Evolutionary conservation across 1,140 invertebrate genomes (phyloP).

Genomic region (Grapholita molesta): DNA sequence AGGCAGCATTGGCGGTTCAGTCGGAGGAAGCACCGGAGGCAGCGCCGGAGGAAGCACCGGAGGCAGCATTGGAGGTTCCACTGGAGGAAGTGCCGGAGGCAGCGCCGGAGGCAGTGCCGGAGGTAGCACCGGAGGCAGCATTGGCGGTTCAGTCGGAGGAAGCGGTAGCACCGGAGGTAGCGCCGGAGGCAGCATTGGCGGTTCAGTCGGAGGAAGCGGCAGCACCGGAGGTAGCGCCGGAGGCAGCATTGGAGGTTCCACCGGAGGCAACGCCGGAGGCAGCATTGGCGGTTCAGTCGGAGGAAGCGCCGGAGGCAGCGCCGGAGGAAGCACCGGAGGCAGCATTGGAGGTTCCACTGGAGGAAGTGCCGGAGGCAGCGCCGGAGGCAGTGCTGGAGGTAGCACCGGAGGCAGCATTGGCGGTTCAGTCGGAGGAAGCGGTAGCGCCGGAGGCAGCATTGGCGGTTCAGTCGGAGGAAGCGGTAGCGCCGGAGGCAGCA

Average conservation of each 20-base stretch:
- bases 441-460: background rate
- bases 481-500: background rate
- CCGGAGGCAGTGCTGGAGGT: background rate
- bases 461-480: no score
- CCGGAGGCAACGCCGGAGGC: background rate
- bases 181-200: no score
- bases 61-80: background rate
- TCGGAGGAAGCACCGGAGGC: background rate
- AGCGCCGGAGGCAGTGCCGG: background rate
- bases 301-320: background rate
- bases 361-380: background rate
- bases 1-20: no score
- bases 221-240: no score
- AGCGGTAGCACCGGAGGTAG: no score
- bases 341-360: no score
- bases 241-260: no score
- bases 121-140: background rate
- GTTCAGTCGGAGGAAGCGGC: no score
- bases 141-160: no score
- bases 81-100: background rate
- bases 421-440: no score
- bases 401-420: background rate
- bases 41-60: background rate
- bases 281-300: no score
- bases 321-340: no score